Evolutionary conservation across 2,113 vertebrate genomes (phyloP), one percentile per base, ranked within the genome.

Genomic region (Myrmecophaga tridactyla): DNA sequence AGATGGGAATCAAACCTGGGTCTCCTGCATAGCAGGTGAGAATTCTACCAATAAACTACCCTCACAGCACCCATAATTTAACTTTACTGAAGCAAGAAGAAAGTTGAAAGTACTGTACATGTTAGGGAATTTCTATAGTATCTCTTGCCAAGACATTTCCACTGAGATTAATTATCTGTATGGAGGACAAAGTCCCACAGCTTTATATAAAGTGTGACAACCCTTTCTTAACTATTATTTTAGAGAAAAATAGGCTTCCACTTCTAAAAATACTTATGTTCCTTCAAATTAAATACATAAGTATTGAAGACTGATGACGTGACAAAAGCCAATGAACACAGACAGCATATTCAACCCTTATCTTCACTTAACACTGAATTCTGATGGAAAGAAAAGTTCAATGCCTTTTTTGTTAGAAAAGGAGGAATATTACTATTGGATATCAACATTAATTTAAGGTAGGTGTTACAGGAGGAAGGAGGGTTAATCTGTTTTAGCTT

Each of bases 91-190:
- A 39, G 48, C 17, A 91, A 85, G 27, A 56, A 56, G 39, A 56
- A 48, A 23, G 12, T 53, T 41, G 3, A 90, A 43, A 9, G 2
- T 91, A 69, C 25, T 29, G 31, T 85, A 43, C 20, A 6, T 88
- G 13, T 62, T 62, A 65, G 88, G 69, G 84, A 48, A 67, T 77
- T 67, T 43, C n/a, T 77, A 15, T 41, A 72, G 29, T 60, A 29
- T n/a, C 34, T 77, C 76, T 95, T 95, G 69, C 15, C 56, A 83
- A 90, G 46, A 62, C 29, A 53, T 78, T 43, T 83, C 96, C 85
- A 60, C 73, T 78, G 94, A 93, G 95, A 48, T 58, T 89, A 63
- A 86, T 95, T 86, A 72, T 53, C 39, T 78, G 5, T 41, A 46
- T 25, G 39, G n/a, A 78, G 41, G 58, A 72, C 21, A 88, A 88